Base-by-base conservation (phyloP, 2,113 vertebrate species). In the Notechis scutatus region DNA sequence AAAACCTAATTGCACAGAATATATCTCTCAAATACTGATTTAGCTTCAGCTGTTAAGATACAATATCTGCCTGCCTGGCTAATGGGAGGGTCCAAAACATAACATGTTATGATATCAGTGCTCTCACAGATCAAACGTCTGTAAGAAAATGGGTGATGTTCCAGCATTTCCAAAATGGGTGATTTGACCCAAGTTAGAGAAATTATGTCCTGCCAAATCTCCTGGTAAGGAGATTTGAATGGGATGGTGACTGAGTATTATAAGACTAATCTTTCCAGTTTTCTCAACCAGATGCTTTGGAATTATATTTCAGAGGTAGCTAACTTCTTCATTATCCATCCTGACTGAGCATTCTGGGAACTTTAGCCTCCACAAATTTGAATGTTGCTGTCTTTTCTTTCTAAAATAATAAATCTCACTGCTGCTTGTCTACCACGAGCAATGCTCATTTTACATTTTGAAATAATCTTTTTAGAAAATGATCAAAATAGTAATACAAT, bases 391-490 rank as follows among this genome's bases (percentile, higher is more conserved):
- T 42, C 18, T 81, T 81, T 42, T 39, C 74, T 81, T 81, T 81
- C 74, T 39, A 94, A 88, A 45, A 81, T 23, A 52, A 39, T 95
- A 94, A 69, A 97, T 96, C 91, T 94, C 92, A 94, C 92, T 95
- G 96, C 93, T 55, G 92, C 92, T 92, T 29, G 0, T 93, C 93
- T 92, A 91, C 90, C 95, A 96, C 1, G 94, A 96, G 69, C 69
- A 95, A 89, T 56, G 87, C 93, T 91, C 95, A 91, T 96, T 96
- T 97, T 90, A 93, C 86, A 91, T 91, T 90, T 90, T 90, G 94
- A 94, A 95, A 95, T 57, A 47, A 54, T 96, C 88, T 96, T 96
- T 96, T 95, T 42, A 10, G 94, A 95, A 96, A 95, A 93, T 87
- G 91, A 90, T 92, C 74, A 81, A 81, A 85, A 89, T 54, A 87